phyloP scores from a whole-genome alignment of 2,113 vertebrate species.

The Strix uralensis region DNA sequence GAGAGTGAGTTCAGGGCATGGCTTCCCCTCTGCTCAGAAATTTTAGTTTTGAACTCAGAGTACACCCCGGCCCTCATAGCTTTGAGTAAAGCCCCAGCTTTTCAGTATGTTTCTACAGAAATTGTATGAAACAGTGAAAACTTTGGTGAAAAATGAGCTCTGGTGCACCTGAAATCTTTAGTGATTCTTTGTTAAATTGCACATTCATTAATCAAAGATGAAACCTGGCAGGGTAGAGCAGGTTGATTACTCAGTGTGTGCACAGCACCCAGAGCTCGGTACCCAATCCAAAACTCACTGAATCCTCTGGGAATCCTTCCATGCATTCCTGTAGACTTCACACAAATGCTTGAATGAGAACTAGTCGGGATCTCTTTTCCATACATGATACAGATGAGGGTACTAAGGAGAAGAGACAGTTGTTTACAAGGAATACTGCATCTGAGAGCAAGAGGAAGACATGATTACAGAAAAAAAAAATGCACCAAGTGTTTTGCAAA shows the following conservation, averaged over 20 bases:
- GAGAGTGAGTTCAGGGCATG: background rate
- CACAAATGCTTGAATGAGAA: background rate
- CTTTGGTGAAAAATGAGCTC: background rate
- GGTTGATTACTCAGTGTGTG: background rate
- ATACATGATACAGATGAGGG: background rate
- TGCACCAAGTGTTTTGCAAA: background rate
- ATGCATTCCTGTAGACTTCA: background rate
- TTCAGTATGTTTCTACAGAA: background rate
- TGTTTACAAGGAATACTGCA: background rate
- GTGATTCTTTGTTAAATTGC: background rate
- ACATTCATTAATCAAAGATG: background rate
- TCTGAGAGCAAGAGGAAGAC: background rate
- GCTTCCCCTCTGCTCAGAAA: background rate
- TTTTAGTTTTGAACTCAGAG: background rate
- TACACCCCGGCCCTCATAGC: background rate
- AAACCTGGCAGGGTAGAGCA: background rate
- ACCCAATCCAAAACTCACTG: background rate
- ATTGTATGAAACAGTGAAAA: background rate
- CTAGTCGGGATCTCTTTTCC: background rate
- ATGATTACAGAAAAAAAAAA: background rate
- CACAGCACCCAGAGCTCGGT: background rate
- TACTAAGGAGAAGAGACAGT: background rate
- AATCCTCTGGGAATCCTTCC: background rate
- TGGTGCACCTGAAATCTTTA: background rate
- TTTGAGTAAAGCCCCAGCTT: background rate